Conservation (phyloP, 2,797 vertebrate species). For the Carapus acus region DNA sequence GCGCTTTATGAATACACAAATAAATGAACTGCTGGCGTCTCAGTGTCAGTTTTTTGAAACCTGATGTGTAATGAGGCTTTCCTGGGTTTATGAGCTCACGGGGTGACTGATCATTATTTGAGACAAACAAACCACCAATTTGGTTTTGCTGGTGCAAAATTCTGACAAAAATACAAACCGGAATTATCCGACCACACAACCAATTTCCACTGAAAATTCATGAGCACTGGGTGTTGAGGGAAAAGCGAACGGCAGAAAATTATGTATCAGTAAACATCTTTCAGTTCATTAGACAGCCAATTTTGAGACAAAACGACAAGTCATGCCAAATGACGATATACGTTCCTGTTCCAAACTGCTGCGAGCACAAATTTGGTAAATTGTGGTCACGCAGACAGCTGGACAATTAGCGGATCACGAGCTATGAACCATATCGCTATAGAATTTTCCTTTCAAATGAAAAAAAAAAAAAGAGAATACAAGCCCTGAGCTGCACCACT, state of each 20-base stretch:
- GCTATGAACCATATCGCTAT: not conserved
- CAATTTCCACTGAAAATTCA: not conserved
- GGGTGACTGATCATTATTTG: no score
- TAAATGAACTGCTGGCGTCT: not conserved
- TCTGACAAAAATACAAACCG: no score
- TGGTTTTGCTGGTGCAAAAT: no score
- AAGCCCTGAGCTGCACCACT: conserved; percentile 20
- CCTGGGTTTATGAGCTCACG: no score
- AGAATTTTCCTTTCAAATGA: conserved; percentile 28
- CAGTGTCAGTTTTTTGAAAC: no score
- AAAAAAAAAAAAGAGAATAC: no score
- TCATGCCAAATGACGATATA: conserved; percentile 53
- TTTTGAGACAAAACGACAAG: conserved; percentile 46
- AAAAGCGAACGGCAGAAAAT: conserved; percentile 1
- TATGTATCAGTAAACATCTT: conserved; percentile 4
- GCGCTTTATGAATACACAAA: not conserved
- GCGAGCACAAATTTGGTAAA: conserved; percentile 39
- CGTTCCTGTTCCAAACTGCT: conserved; percentile 29
- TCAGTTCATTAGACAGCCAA: conserved; percentile 23
- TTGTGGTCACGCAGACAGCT: conserved; percentile 8
- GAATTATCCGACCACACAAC: no score
- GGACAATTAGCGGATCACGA: not conserved
- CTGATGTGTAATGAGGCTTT: no score
- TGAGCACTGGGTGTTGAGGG: not conserved
- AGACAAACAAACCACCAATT: no score